Evolutionary conservation across 2,797 vertebrate genomes (phyloP).

Genomic region (Sebastes hubbsi): DNA sequence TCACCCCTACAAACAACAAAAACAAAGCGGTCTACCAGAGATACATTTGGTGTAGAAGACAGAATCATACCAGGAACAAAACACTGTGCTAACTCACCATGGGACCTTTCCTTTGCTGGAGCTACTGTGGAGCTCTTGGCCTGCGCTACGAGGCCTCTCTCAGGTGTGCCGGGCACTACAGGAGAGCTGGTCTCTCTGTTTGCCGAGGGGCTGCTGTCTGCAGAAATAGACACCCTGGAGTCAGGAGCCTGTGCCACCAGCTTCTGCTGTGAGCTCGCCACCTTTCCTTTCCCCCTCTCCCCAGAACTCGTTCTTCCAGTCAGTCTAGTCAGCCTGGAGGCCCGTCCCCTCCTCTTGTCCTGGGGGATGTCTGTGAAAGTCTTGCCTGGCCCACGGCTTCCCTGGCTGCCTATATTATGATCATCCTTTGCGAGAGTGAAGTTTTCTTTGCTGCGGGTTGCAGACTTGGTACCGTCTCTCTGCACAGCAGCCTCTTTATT

Average conservation of each 20-base stretch:
- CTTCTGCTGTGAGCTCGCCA: conserved; percentile 57
- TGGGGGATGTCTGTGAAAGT: conserved; percentile 62
- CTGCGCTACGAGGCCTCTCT: conserved; percentile 28
- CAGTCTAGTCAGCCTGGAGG: conserved; percentile 70
- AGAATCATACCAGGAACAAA: neutral
- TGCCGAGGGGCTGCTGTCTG: conserved; percentile 47
- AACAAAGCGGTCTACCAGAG: neutral
- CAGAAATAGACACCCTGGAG: conserved; percentile 29
- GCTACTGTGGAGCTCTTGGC: conserved; percentile 27
- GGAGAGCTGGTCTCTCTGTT: conserved; percentile 42
- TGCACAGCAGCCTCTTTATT: conserved; percentile 57
- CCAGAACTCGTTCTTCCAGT: conserved; percentile 78
- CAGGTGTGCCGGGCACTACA: conserved; percentile 21
- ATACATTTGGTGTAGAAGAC: neutral
- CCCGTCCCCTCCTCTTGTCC: conserved; percentile 79
- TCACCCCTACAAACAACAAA: conserved; percentile 55
- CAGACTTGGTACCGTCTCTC: conserved; percentile 54
- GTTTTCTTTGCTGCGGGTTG: conserved; percentile 61
- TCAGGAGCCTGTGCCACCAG: conserved; percentile 52
- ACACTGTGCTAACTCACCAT: conserved; percentile 53
- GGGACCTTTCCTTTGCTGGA: conserved; percentile 60
- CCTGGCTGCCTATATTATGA: conserved; percentile 41
- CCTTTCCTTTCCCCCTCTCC: conserved; percentile 71
- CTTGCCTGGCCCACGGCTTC: conserved; percentile 51
- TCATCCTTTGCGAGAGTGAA: conserved; percentile 62